Conservation (phyloP, 2,113 vertebrate species). For the Mirounga angustirostris region DNA sequence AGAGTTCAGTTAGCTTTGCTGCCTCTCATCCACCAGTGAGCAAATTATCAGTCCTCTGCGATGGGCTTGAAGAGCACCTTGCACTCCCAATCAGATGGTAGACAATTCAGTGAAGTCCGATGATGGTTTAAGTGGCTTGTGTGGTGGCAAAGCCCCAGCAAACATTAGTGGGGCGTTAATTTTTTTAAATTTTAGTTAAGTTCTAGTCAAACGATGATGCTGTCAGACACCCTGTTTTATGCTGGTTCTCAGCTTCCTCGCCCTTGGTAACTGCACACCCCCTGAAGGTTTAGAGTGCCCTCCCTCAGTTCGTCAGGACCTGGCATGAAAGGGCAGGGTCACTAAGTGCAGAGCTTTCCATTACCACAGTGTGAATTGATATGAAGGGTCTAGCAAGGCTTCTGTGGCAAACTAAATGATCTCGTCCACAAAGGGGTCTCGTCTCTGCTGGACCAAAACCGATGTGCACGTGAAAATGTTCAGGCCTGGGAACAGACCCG, state of each 20-base stretch:
- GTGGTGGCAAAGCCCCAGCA: background rate
- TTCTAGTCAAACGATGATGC: background rate
- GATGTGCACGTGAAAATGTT: background rate
- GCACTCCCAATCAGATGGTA: conserved; percentile 53
- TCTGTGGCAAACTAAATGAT: background rate
- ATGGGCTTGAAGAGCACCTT: conserved; percentile 49
- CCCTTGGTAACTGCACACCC: background rate
- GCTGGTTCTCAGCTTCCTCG: background rate
- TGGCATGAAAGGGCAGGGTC: background rate
- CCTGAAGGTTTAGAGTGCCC: background rate
- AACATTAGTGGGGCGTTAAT: background rate
- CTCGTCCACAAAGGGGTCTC: background rate
- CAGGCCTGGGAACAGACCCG: rapidly evolving
- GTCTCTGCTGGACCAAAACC: background rate
- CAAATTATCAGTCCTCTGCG: conserved; percentile 32
- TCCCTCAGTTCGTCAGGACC: background rate
- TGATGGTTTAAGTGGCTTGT: background rate
- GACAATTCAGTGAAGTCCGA: background rate
- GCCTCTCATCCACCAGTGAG: background rate
- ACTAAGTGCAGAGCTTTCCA: background rate
- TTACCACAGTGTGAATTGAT: background rate
- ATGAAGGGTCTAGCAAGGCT: no score
- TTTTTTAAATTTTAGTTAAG: background rate
- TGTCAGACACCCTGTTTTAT: background rate
- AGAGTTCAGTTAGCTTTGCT: conserved; percentile 43